Evolutionary conservation across 2,888 invertebrate species (phyloP), one percentile per base, ranked within the genome.

Genomic region (Limulus polyphemus): DNA sequence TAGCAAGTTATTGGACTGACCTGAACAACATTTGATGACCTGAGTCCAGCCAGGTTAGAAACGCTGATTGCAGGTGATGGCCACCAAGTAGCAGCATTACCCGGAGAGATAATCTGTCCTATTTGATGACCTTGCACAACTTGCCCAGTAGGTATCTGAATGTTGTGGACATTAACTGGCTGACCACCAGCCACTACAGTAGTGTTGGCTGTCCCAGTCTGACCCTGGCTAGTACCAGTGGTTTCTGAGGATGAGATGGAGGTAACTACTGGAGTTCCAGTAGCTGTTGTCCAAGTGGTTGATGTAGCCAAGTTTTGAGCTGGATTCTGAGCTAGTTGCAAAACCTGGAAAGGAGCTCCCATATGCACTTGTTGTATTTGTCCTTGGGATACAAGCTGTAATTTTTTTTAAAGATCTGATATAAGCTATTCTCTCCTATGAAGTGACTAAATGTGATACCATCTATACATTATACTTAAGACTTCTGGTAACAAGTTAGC

Each of bases 291-390:
- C 49, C 49, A 52, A 52, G 50, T 51, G 52, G 47, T 56, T 9
- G 48, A 48, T 51, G 56, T 49, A 32, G 32, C 32, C 32, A 32
- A 32, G 49, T 48, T 54, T 52, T 46, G 52, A 12, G 60, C 56
- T 14, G 63, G 60, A 48, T 64, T 63, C 46, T 62, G 63, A 32
- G 56, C 62, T 10, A 68, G 63, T 57, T 68, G 67, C 4, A 68
- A 64, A 58, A 70, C 67, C 49, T 67, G 67, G 49, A 68, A 65
- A n/a, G 68, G 69, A 47, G 65, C 55, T 46, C 63, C 66, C 47
- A 91, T 83, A 76, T 92, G 91, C 50, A 93, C 87, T 74, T 91
- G 90, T 71, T 92, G 92, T 61, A 91, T 85, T 74, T 90, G 91
- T 0, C 91, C 91, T 59, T 84, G 63, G 11, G 57, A 60, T 14